Evolutionary conservation across 2,888 invertebrate genomes (phyloP), one percentile per base, ranked within the genome.

Genomic region (Epinotia brunnichana): DNA sequence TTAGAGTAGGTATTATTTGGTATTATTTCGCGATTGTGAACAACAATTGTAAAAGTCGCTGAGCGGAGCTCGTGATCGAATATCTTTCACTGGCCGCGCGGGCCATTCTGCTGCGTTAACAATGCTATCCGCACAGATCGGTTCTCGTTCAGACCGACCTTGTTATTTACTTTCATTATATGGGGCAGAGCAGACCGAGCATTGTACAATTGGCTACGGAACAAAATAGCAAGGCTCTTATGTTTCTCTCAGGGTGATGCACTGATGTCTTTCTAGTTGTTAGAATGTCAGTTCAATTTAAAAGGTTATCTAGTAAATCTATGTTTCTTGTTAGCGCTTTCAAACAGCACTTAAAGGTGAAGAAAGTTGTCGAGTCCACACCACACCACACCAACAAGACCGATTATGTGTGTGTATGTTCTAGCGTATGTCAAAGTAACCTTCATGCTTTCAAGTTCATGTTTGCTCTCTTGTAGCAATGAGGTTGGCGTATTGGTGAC

Each of bases 151-250:
- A 69, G 72, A 63, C 68, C 72, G 81, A 77, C 84, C 86, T 86
- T 82, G 82, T 78, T 82, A 77, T 70, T 70, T 76, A 82, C 83
- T 86, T 82, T 85, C 80, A 77, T 69, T 64, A 66, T 69, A 67
- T 80, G 78, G 75, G 75, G 73, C 69, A 73, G 62, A 59, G 67
- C 24, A 73, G 57, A 57, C 56, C 21, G 54, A 68, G 51, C 24
- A 59, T 57, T 59, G 51, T 61, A 60, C 60, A 44, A 71, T 66
- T 71, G 60, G 44, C 53, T 24, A 56, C 48, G 67, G 61, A 48
- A 51, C 39, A 56, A 48, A 39, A 51, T 72, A 41, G 60, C 66
- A 62, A 72, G 61, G 56, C 61, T 68, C 48, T 35, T 66, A 56
- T 54, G 61, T 60, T 44, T 11, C n/a, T 60, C 41, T 54, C 3